A percentile compares a stretch with the other conserved stretches of the same genome.
Conservation (phyloP, 2,797 vertebrate genomes). For the Acrossocheilus wenchowensis region DNA sequence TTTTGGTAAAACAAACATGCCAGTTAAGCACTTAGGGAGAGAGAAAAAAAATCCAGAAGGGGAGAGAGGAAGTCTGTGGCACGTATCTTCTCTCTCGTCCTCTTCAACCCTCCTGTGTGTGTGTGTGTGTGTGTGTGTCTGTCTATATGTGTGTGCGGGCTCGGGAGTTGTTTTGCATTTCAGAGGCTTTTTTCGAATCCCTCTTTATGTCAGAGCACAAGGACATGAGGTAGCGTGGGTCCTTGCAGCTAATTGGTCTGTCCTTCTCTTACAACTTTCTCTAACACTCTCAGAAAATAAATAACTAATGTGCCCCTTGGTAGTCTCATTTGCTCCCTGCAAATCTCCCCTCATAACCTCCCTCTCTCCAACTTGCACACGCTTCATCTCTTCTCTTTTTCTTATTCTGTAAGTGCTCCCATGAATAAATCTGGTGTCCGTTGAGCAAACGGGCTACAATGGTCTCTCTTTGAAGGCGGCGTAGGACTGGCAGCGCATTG, state of each 20-base stretch:
- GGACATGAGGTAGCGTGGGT: conserved; percentile 73
- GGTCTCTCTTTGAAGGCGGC: conserved; percentile 23
- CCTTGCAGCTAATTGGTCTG: conserved; percentile 81
- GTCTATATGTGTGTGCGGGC: conserved; percentile 15
- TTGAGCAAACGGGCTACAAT: conserved; percentile 18
- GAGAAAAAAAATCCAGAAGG: not conserved
- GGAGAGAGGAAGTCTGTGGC: not conserved
- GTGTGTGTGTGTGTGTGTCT: not conserved
- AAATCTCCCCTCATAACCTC: conserved; percentile 67
- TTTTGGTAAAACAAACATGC: not conserved
- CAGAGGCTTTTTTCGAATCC: conserved; percentile 54
- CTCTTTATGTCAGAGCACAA: conserved; percentile 59
- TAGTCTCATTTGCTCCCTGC: conserved; percentile 78
- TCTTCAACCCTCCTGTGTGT: not conserved
- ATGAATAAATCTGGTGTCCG: conserved; percentile 19
- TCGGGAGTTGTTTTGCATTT: conserved; percentile 75
- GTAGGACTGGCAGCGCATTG: conserved; percentile 36
- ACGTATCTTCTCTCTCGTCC: conserved; percentile 1
- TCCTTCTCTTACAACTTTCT: conserved; percentile 75
- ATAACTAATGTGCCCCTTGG: conserved; percentile 79
- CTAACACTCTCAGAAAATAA: conserved; percentile 80
- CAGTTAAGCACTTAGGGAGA: not conserved
- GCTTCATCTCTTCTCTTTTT: conserved; percentile 49
- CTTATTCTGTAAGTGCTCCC: conserved; percentile 11
- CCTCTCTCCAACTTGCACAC: conserved; percentile 17